phyloP scores from a whole-genome alignment of 2,797 vertebrate species.

The Falco columbarius region DNA sequence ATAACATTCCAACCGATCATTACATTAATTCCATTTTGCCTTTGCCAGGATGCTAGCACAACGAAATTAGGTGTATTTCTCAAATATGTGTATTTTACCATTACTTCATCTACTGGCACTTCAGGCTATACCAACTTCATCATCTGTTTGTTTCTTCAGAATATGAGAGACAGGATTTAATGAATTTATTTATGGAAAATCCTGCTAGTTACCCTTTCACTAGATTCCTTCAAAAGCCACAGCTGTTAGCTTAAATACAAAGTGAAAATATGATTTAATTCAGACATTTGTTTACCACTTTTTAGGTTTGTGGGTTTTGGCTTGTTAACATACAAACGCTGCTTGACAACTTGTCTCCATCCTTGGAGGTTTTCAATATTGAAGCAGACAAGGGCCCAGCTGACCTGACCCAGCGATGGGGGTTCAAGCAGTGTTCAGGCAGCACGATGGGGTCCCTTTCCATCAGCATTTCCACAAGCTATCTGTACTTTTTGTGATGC shows the following conservation, averaged over 20 bases:
- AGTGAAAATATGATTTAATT: neutral
- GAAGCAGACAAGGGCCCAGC: neutral
- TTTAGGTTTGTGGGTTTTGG: fast-evolving
- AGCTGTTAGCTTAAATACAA: neutral
- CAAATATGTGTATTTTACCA: neutral
- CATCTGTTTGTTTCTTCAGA: neutral
- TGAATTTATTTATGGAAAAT: neutral
- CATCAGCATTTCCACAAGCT: neutral
- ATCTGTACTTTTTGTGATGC: neutral
- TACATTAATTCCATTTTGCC: neutral
- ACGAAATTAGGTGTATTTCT: neutral
- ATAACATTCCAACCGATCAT: neutral
- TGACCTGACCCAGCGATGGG: neutral
- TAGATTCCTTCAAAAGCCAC: neutral
- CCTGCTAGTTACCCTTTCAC: neutral
- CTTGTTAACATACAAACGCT: neutral
- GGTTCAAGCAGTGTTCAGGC: neutral
- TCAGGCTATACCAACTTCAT: neutral
- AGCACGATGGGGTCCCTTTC: neutral
- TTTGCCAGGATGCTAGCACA: neutral
- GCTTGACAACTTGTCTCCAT: neutral
- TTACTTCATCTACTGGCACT: neutral
- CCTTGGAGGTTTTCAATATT: neutral
- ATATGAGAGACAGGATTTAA: neutral
- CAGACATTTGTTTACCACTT: neutral